Evolutionary conservation across 2,797 vertebrate species (phyloP).

Genomic region (Dryobates pubescens): DNA sequence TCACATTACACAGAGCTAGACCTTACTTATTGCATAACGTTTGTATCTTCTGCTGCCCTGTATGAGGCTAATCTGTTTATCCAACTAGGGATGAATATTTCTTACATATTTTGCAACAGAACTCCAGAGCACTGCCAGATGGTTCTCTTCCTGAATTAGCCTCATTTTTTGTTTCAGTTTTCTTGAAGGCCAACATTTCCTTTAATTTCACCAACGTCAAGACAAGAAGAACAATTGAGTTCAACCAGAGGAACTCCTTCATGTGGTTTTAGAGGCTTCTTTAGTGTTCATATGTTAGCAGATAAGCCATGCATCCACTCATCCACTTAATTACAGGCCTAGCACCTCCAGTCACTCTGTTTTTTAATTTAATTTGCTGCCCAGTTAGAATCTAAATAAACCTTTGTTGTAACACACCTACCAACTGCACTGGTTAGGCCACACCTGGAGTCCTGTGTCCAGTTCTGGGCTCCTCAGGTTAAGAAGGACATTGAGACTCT

Average conservation of each 20-base stretch:
- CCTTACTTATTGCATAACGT: slow-evolving; percentile 25
- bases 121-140: background rate
- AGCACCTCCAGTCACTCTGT: slow-evolving; percentile 24
- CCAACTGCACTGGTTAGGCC: background rate
- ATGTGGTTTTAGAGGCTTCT: slow-evolving; percentile 60
- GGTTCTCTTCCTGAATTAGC: background rate
- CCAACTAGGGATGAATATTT: background rate
- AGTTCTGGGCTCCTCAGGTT: too few species aligned
- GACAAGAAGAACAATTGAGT: slow-evolving; percentile 51
- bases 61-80: slow-evolving; percentile 29
- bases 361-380: slow-evolving; percentile 52
- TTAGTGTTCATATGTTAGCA: slow-evolving; percentile 35
- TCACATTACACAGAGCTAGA: background rate
- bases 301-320: slow-evolving; percentile 62
- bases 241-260: background rate
- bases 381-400: slow-evolving; percentile 40
- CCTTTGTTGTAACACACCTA: slow-evolving; percentile 30
- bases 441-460: too few species aligned
- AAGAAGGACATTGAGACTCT: too few species aligned
- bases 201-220: slow-evolving; percentile 49
- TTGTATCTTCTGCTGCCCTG: background rate
- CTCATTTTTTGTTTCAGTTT: background rate
- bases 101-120: background rate
- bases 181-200: slow-evolving; percentile 24
- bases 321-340: slow-evolving; percentile 61